Conservation (phyloP, 2,113 vertebrate genomes). For the Eclectus roratus region DNA sequence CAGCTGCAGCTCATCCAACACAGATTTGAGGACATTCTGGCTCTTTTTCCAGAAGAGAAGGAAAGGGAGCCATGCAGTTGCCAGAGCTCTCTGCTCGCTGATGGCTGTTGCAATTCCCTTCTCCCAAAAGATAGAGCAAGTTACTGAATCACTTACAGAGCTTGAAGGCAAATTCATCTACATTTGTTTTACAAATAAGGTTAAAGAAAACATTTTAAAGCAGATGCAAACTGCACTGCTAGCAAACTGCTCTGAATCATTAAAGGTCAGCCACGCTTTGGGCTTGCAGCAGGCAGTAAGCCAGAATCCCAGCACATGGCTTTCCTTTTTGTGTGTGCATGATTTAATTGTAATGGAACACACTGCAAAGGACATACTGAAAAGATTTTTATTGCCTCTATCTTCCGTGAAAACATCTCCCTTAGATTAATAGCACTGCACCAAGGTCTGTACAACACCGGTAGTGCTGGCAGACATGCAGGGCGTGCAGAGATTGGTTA, state of each 20-base stretch:
- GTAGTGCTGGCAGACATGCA: not conserved
- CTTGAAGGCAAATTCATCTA: not conserved
- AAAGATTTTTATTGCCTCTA: not conserved
- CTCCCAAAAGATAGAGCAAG: not conserved
- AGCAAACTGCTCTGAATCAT: not conserved
- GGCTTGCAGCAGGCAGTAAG: not conserved
- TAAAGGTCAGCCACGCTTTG: not conserved
- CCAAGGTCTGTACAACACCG: not conserved
- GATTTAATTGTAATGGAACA: not conserved
- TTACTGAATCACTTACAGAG: not conserved
- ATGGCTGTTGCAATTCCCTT: not conserved
- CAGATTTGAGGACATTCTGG: not conserved
- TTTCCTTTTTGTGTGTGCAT: not conserved
- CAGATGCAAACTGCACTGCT: not conserved
- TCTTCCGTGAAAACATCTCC: not conserved
- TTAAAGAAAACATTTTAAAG: slow-evolving; percentile 33
- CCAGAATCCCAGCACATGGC: not conserved
- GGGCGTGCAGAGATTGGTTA: not conserved
- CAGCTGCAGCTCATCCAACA: not conserved
- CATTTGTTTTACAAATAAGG: slow-evolving; percentile 32
- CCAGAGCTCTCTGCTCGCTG: not conserved
- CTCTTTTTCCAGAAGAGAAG: not conserved
- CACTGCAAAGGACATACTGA: not conserved
- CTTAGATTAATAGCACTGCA: not conserved
- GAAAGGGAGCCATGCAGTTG: not conserved